phyloP scores from a whole-genome alignment of 2,888 invertebrate genomes.

The Mechanitis mazaeus region DNA sequence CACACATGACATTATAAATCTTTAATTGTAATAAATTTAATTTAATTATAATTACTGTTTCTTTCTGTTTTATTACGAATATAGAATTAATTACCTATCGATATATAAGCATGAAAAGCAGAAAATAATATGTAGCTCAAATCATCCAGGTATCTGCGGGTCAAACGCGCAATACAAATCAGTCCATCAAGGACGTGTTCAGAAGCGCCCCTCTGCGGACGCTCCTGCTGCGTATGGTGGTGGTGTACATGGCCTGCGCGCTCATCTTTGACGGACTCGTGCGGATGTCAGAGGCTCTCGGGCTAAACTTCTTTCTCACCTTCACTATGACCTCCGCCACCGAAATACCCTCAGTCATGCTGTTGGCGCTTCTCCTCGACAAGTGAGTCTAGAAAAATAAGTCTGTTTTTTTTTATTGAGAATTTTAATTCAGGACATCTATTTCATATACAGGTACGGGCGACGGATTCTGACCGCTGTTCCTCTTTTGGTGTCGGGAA shows the following conservation, averaged over 20 bases:
- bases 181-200: slow-evolving; percentile 50
- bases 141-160: slow-evolving; percentile 49
- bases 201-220: slow-evolving; percentile 48
- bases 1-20: too few relatives aligned
- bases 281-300: slow-evolving; percentile 63
- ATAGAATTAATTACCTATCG: too few relatives aligned
- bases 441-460: slow-evolving; percentile 50
- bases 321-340: slow-evolving; percentile 67
- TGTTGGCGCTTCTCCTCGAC: slow-evolving; percentile 58
- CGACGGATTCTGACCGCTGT: slow-evolving; percentile 55
- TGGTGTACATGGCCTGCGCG: slow-evolving; percentile 61
- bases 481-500: slow-evolving; percentile 49
- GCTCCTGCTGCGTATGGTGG: slow-evolving; percentile 50
- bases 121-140: not conserved
- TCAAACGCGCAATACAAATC: slow-evolving; percentile 50
- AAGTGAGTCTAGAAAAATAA: slow-evolving; percentile 39
- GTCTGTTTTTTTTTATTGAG: too few relatives aligned
- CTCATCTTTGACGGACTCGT: slow-evolving; percentile 68
- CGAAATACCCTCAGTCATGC: slow-evolving; percentile 63
- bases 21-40: too few relatives aligned
- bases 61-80: too few relatives aligned
- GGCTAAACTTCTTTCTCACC: slow-evolving; percentile 66
- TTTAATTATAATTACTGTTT: too few relatives aligned
- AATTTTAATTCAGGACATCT: too few relatives aligned
- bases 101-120: not conserved